Conservation (phyloP, 1,140 invertebrate genomes). For the Penaeus chinensis region DNA sequence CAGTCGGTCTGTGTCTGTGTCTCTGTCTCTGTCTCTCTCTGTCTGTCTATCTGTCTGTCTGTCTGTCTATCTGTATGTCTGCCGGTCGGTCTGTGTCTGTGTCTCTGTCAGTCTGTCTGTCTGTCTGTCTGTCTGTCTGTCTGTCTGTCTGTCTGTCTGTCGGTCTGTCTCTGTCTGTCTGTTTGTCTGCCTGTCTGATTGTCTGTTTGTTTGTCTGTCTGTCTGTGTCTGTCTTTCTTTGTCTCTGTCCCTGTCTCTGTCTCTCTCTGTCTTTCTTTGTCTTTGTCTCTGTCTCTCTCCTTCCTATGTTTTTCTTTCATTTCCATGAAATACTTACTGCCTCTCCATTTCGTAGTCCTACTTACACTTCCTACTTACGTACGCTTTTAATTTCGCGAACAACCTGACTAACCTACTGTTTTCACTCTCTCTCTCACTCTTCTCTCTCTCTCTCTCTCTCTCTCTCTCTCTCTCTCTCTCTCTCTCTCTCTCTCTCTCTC, state of each 20-base stretch:
- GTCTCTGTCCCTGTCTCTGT: background rate
- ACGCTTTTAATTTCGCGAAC: background rate
- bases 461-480: no score
- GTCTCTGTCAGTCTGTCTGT: background rate
- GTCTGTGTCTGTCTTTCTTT: background rate
- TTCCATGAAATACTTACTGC: background rate
- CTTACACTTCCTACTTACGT: no score
- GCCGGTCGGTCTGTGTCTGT: background rate
- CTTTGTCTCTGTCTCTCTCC: background rate
- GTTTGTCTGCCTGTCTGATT: background rate
- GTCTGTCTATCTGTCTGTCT: background rate
- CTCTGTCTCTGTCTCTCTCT: background rate
- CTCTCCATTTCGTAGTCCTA: no score
- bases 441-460: no score
- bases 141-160: background rate
- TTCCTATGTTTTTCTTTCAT: background rate
- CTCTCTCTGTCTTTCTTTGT: background rate
- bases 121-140: background rate
- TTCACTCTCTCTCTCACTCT: background rate
- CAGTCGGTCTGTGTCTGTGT: no score
- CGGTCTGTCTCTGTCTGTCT: background rate
- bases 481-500: no score
- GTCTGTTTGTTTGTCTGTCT: background rate
- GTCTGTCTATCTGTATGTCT: no score
- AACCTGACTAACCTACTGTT: background rate